These are phyloP conservation scores for Anthophora plumipes DNA, from an alignment of 2,888 invertebrate species.

Conservation along the genomic window DNA sequence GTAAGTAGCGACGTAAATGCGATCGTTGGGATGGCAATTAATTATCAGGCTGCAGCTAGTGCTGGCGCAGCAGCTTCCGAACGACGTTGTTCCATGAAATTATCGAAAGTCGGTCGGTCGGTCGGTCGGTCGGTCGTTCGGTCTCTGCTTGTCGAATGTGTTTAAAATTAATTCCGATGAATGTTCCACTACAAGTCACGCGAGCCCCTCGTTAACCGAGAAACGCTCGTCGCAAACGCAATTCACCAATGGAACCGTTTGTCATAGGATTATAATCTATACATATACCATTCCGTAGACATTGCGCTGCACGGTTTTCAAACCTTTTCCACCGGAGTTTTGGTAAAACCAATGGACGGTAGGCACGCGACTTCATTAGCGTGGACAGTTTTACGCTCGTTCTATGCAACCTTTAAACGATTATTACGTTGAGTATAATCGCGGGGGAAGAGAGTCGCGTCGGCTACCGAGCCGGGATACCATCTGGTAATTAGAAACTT, in stretches of 20 bases:
- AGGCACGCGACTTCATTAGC: constrained; percentile 25
- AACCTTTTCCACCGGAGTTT: not conserved
- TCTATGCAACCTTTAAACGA: constrained; percentile 43
- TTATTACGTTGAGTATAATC: constrained; percentile 45
- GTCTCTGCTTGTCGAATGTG: not conserved
- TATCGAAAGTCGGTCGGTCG: constrained; percentile 38
- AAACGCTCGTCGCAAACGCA: not conserved
- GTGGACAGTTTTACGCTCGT: constrained; percentile 22
- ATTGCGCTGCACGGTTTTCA: not conserved
- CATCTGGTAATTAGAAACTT: constrained; percentile 59
- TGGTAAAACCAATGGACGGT: not conserved
- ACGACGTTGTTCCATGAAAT: constrained; percentile 22
- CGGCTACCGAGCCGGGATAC: not conserved
- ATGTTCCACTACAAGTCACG: not conserved
- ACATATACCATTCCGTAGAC: too few relatives aligned
- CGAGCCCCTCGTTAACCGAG: constrained; percentile 6
- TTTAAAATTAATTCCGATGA: constrained; percentile 8
- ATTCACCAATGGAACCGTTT: not conserved
- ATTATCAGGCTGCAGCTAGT: constrained; percentile 39
- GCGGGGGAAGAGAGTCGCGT: constrained; percentile 17
- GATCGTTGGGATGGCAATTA: constrained; percentile 57
- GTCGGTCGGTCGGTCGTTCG: not conserved
- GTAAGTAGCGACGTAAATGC: constrained; percentile 52
- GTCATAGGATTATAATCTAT: not conserved
- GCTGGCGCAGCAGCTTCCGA: not conserved